These are phyloP conservation scores for Podarcis raffonei DNA, from an alignment of 2,113 vertebrate genomes.

Conservation along the genomic window DNA sequence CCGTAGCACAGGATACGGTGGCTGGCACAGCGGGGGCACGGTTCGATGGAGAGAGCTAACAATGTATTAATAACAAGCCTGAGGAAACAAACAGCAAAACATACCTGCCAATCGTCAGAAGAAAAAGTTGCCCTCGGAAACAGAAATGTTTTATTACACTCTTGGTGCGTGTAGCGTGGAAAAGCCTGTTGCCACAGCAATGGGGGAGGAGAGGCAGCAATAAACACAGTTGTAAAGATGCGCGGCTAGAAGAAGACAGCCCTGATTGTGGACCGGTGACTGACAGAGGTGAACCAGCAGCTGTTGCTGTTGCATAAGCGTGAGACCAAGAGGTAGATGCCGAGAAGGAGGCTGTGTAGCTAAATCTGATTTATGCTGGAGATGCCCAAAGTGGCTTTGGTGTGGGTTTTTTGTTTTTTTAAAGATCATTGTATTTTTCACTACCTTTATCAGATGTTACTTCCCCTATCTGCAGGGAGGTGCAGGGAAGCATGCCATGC, in stretches of 20 bases:
- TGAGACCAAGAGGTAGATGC: not conserved
- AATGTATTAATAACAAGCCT: conserved; percentile 27
- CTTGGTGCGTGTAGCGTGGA: not conserved
- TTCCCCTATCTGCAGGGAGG: too few species aligned
- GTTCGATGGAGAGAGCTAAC: not conserved
- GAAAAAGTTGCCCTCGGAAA: conserved; percentile 3
- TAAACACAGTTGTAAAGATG: not conserved
- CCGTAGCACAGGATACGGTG: not conserved
- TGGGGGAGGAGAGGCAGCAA: not conserved
- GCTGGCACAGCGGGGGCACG: not conserved
- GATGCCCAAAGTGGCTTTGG: too few species aligned
- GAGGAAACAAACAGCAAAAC: conserved; percentile 13
- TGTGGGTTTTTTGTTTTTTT: too few species aligned
- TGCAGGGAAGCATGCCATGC: too few species aligned
- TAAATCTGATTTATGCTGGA: too few species aligned
- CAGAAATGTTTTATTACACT: conserved; percentile 25
- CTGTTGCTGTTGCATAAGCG: not conserved
- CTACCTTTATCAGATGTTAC: too few species aligned
- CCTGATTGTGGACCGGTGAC: not conserved
- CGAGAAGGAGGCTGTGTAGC: not conserved
- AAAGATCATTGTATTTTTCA: too few species aligned
- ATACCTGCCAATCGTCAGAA: conserved; percentile 1
- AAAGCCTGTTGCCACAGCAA: conserved; percentile 27
- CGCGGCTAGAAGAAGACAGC: not conserved
- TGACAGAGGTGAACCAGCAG: not conserved